phyloP scores from a whole-genome alignment of 2,113 vertebrate species.

The Leptodactylus fuscus region DNA sequence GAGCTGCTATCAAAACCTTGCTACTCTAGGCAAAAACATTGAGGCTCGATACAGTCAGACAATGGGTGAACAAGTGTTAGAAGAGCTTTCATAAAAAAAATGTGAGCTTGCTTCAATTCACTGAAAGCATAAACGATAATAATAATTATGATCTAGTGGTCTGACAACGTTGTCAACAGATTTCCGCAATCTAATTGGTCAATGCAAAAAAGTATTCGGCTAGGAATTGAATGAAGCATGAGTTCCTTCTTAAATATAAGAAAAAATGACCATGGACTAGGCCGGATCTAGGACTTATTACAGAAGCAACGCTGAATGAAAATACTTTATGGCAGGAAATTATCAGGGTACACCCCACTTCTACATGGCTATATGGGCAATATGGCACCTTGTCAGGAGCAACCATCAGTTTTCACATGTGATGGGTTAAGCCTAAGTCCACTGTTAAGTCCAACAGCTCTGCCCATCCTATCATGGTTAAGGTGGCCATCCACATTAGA shows the following conservation, averaged over 20 bases:
- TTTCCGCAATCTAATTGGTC: slow-evolving; percentile 13
- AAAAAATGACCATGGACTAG: neutral
- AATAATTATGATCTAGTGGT: slow-evolving; percentile 13
- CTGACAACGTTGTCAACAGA: slow-evolving; percentile 13
- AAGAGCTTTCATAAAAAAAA: slow-evolving; percentile 45
- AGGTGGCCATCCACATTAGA: no score
- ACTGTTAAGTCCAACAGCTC: no score
- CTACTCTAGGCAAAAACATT: slow-evolving; percentile 40
- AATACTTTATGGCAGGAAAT: no score
- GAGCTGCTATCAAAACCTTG: slow-evolving; percentile 53
- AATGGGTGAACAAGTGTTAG: slow-evolving; percentile 37
- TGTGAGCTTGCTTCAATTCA: slow-evolving; percentile 28
- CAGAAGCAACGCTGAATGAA: neutral
- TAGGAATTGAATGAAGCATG: neutral
- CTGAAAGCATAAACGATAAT: slow-evolving; percentile 28
- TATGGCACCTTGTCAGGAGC: no score
- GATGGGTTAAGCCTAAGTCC: no score
- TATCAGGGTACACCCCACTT: no score
- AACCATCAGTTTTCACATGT: no score
- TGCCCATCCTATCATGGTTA: no score
- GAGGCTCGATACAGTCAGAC: slow-evolving; percentile 34
- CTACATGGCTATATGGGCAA: no score
- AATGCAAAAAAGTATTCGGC: neutral
- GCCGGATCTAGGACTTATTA: neutral
- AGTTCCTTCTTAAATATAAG: neutral